Evolutionary conservation across 2,113 vertebrate genomes (phyloP).

Genomic region (Isurus oxyrinchus): DNA sequence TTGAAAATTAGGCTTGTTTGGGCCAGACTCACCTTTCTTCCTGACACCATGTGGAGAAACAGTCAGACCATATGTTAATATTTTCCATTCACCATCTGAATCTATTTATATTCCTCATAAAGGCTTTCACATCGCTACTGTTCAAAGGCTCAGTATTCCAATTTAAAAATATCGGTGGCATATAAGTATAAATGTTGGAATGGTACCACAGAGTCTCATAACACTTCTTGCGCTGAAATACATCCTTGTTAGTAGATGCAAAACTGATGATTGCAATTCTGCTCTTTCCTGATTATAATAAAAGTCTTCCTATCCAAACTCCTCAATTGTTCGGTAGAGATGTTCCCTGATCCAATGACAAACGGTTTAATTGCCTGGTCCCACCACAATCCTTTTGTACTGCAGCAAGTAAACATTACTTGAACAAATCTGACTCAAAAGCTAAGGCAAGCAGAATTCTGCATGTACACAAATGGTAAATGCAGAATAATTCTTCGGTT

Average conservation of each 20-base stretch:
- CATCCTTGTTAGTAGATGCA: not conserved
- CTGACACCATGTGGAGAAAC: not conserved
- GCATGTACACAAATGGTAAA: not conserved
- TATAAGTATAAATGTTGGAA: not conserved
- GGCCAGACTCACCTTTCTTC: not conserved
- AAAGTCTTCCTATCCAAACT: not conserved
- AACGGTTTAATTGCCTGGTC: not conserved
- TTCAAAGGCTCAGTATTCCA: not conserved
- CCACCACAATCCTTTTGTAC: not conserved
- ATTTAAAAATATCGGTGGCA: not conserved
- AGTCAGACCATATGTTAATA: not conserved
- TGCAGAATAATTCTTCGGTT: not conserved
- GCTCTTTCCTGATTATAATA: not conserved
- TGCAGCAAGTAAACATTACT: not conserved
- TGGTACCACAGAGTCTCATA: not conserved
- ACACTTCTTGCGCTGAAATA: not conserved
- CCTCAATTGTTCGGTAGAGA: too few species aligned
- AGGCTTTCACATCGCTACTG: not conserved
- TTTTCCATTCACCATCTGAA: constrained; percentile 6
- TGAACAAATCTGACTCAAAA: not conserved
- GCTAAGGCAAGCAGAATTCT: not conserved
- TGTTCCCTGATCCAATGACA: not conserved
- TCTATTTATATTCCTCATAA: not conserved
- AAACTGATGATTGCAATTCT: not conserved
- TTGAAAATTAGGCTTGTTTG: not conserved